Evolutionary conservation across 2,888 invertebrate genomes (phyloP), one percentile per base, ranked within the genome.

Genomic region (Acleris laterana): DNA sequence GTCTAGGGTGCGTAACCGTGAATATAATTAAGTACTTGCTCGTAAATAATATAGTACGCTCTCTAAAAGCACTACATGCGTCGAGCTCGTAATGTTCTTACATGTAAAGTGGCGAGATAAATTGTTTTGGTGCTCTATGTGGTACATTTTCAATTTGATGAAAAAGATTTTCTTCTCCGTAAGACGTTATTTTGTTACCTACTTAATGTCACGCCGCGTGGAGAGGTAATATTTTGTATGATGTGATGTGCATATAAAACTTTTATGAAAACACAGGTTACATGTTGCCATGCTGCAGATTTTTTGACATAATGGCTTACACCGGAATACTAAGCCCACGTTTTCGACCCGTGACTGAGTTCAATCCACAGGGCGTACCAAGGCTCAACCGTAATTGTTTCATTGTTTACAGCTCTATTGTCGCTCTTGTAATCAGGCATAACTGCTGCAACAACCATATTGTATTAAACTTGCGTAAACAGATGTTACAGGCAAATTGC

Each of bases 401-500:
- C 77, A 85, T 87, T 86, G 83, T 87, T 83, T 81, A 77, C 75
- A 66, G 69, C 62, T 68, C 80, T 74, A 82, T 84, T 84, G 82
- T 85, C 80, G 79, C 74, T 75, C 74, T 74, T 75, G 72, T 78
- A 77, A 72, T 73, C 70, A 71, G 71, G 73, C 72, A 76, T 78
- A 71, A 67, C 74, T 69, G 57, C 70, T 72, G 73, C 72, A 72
- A 75, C 71, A 68, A 52, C 61, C 46, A 52, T 61, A 61, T 61
- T 61, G 52, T 50, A 42, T 53, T 56, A 38, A 57, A 50, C 60
- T 65, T 66, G 66, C 66, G 66, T 62, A 66, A 66, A 66, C 66
- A 66, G 51, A 57, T 51, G 66, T 61, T 66, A 66, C 66, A 66
- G 38, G 48, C 51, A 62, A 66, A 62, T 66, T 66, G 66, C 66